These are phyloP conservation scores for Tachycineta bicolor DNA, from an alignment of 2,113 vertebrate genomes.

Conservation along the genomic window DNA sequence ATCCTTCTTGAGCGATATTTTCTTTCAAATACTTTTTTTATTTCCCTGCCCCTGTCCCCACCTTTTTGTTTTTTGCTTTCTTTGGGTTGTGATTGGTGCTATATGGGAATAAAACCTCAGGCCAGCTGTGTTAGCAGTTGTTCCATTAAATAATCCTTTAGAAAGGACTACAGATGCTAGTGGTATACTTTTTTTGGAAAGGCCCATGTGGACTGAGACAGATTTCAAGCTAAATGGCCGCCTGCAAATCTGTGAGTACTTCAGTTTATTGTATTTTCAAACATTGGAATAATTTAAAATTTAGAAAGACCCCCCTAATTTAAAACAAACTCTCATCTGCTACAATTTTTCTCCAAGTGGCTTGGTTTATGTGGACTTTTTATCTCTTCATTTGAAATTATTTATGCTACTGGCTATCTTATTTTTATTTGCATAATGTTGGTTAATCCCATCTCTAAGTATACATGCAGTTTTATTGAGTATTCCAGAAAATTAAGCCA, in stretches of 20 bases:
- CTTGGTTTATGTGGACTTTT: background rate
- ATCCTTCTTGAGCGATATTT: slow-evolving; percentile 54
- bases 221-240: slow-evolving; percentile 76
- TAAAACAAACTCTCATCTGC: background rate
- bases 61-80: slow-evolving; percentile 51
- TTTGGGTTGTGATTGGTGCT: slow-evolving; percentile 81
- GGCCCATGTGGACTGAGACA: slow-evolving; percentile 78
- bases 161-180: slow-evolving; percentile 69
- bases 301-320: background rate
- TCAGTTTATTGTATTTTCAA: slow-evolving; percentile 53
- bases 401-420: background rate
- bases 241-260: slow-evolving; percentile 89
- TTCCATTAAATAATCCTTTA: slow-evolving; percentile 59
- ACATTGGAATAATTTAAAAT: background rate
- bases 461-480: background rate
- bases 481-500: background rate
- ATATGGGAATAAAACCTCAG: slow-evolving; percentile 90
- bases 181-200: slow-evolving; percentile 71
- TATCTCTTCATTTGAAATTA: background rate
- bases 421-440: background rate
- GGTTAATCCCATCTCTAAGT: background rate
- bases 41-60: background rate
- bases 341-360: background rate
- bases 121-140: slow-evolving; percentile 90
- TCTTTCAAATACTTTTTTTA: slow-evolving; percentile 59